Percentiles rank a stretch among this genome's conserved stretches.
Evolutionary conservation across 2,888 invertebrate species (phyloP).

Genomic region (Amiota communis): DNA sequence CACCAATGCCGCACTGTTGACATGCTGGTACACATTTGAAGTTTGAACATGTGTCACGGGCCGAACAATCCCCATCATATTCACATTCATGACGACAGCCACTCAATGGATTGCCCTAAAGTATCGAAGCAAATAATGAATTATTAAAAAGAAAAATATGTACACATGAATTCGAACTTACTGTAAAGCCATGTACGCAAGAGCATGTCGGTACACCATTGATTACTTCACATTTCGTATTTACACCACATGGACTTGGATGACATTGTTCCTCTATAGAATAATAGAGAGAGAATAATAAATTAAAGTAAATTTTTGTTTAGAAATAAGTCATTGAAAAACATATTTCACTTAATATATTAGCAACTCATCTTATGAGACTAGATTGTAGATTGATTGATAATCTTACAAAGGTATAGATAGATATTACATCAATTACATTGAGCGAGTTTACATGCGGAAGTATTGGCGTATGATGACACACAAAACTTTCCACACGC

Average conservation of each 20-base stretch:
- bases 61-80: conserved; percentile 81
- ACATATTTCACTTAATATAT: too few species aligned
- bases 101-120: conserved; percentile 81
- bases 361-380: too few species aligned
- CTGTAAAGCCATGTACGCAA: conserved; percentile 82
- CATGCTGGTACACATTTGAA: conserved; percentile 87
- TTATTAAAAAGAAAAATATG: background rate
- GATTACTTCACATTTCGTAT: conserved; percentile 86
- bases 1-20: conserved; percentile 83
- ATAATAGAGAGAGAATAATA: background rate
- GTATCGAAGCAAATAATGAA: conserved; percentile 27
- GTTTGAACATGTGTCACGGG: conserved; percentile 80
- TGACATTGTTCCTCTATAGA: conserved; percentile 85
- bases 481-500: too few species aligned
- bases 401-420: too few species aligned
- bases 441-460: too few species aligned
- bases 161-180: conserved; percentile 57
- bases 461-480: too few species aligned
- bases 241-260: conserved; percentile 86
- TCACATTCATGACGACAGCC: conserved; percentile 91
- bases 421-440: too few species aligned
- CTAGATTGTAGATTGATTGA: too few species aligned
- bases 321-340: too few species aligned
- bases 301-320: background rate
- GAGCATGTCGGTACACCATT: conserved; percentile 86